Percentiles rank a stretch among this genome's conserved stretches.
These are phyloP conservation scores for Oreochromis aureus DNA, from an alignment of 2,113 vertebrate genomes.

Conservation along the genomic window DNA sequence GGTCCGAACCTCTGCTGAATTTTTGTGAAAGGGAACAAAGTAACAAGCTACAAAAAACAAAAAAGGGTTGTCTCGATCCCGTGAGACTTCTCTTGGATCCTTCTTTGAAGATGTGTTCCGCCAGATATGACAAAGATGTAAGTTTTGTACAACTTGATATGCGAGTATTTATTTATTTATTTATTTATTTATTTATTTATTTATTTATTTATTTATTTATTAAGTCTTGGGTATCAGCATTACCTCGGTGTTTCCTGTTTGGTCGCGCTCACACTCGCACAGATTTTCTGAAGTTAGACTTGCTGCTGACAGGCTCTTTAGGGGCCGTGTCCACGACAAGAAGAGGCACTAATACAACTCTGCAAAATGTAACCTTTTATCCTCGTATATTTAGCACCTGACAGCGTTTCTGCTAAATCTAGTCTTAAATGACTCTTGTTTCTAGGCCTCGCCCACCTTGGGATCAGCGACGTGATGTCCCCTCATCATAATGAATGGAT, in stretches of 20 bases:
- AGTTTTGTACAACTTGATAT: constrained; percentile 2
- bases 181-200: not conserved
- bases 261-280: not conserved
- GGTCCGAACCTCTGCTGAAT: not conserved
- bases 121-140: constrained; percentile 41
- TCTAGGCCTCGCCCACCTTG: not conserved
- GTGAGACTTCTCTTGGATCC: not conserved
- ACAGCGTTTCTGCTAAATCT: not conserved
- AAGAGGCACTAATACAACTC: not conserved
- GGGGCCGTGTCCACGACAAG: not conserved
- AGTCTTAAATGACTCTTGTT: not conserved
- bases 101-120: constrained; percentile 32
- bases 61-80: not conserved
- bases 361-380: not conserved
- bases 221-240: not conserved
- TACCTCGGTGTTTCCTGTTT: not conserved
- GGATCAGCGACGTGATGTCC: not conserved
- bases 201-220: not conserved
- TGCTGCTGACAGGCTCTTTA: not conserved
- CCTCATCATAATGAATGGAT: not conserved
- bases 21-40: not conserved
- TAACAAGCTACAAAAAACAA: not conserved
- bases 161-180: not conserved
- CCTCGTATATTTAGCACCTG: not conserved
- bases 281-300: not conserved